Conservation (phyloP, 2,797 vertebrate species). For the Emys orbicularis region DNA sequence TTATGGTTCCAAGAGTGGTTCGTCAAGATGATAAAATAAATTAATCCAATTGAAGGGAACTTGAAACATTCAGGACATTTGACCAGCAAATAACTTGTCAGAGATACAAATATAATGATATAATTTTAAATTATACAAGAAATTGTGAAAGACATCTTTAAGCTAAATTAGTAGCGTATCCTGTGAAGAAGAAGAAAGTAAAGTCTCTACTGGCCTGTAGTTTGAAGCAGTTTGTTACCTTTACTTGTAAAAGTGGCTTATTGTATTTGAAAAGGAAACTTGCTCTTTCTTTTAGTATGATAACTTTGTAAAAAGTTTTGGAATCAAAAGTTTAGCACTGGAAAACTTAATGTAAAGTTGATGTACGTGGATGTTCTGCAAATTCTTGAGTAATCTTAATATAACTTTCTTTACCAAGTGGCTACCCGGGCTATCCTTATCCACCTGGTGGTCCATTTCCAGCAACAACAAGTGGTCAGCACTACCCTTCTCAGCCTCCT, state of each 20-base stretch:
- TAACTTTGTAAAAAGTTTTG: not conserved
- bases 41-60: not conserved
- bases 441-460: slow-evolving; percentile 90
- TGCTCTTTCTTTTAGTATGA: not conserved
- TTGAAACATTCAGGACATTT: not conserved
- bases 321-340: not conserved
- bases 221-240: not conserved
- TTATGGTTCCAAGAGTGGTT: not conserved
- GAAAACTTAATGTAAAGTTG: not conserved
- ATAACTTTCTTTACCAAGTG: slow-evolving; percentile 71
- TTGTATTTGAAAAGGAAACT: not conserved
- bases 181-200: not conserved
- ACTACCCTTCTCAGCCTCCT: slow-evolving; percentile 91
- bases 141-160: not conserved
- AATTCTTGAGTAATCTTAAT: not conserved
- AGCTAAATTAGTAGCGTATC: not conserved
- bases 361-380: not conserved
- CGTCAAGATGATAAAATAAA: fast-evolving
- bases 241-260: not conserved
- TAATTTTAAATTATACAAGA: not conserved
- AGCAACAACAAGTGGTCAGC: slow-evolving; percentile 87
- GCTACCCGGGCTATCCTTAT: slow-evolving; percentile 92
- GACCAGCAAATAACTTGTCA: not conserved
- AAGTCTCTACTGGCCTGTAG: not conserved
- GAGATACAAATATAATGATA: not conserved